Conservation (phyloP, 2,797 vertebrate genomes). For the Sphaeramia orbicularis region DNA sequence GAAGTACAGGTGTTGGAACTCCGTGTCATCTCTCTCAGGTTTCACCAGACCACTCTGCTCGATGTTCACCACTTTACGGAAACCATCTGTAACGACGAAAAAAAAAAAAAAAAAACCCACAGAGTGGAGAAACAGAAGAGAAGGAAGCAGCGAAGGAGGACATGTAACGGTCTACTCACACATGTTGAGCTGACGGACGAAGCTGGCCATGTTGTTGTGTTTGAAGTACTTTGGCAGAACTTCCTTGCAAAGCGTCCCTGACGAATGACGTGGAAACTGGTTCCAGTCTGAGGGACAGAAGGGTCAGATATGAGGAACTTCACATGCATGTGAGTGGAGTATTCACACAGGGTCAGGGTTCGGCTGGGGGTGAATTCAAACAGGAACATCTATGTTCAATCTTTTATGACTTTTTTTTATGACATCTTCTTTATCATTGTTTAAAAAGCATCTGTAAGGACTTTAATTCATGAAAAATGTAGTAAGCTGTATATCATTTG, state of each 20-base stretch:
- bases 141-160: not conserved
- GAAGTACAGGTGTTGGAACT: slow-evolving; percentile 97
- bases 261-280: slow-evolving; percentile 96
- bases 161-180: slow-evolving; percentile 85
- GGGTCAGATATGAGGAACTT: too few relatives aligned
- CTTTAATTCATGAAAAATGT: too few relatives aligned
- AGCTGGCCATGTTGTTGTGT: slow-evolving; percentile 99
- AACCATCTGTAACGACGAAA: slow-evolving; percentile 88
- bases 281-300: slow-evolving; percentile 94
- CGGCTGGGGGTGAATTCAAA: too few relatives aligned
- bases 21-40: slow-evolving; percentile 92
- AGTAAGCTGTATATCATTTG: too few relatives aligned
- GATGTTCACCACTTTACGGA: slow-evolving; percentile 96
- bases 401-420: too few relatives aligned
- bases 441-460: too few relatives aligned
- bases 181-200: slow-evolving; percentile 98
- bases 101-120: not conserved
- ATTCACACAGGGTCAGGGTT: too few relatives aligned
- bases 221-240: slow-evolving; percentile 98
- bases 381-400: too few relatives aligned
- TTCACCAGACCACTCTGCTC: slow-evolving; percentile 96
- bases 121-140: not conserved
- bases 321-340: too few relatives aligned
- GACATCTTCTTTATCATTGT: too few relatives aligned
- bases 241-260: slow-evolving; percentile 95